Conservation (phyloP, 2,797 vertebrate genomes). For the Naso thynnoides region DNA sequence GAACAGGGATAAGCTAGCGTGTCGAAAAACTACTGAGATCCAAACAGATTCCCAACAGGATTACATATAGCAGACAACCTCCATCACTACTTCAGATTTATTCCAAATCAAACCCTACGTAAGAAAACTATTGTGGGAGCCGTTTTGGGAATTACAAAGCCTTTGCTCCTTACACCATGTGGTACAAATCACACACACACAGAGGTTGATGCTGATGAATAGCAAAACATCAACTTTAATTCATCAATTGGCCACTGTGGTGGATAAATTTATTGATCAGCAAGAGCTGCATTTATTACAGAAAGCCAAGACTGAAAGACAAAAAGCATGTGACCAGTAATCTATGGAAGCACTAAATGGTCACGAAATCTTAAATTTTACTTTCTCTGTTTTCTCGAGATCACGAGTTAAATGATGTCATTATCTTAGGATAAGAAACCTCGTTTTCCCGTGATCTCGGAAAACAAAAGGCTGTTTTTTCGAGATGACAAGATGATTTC, state of each 20-base stretch:
- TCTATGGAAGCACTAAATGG: too few species aligned
- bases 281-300: not conserved
- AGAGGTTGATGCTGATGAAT: not conserved
- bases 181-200: not conserved
- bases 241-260: not conserved
- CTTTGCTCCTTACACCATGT: not conserved
- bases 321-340: not conserved
- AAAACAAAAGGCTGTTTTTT: too few species aligned
- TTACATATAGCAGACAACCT: not conserved
- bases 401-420: too few species aligned
- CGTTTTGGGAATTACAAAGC: conserved; percentile 12
- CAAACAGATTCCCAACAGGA: not conserved
- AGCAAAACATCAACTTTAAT: conserved; percentile 6
- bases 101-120: not conserved
- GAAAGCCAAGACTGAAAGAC: not conserved
- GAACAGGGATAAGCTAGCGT: conserved; percentile 8
- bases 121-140: not conserved
- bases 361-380: too few species aligned
- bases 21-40: not conserved
- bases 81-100: not conserved
- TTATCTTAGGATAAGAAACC: too few species aligned
- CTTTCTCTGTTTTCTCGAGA: too few species aligned
- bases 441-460: too few species aligned
- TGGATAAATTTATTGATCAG: not conserved
- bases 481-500: too few species aligned